A percentile compares a stretch with the other conserved stretches of the same genome.
Conservation (phyloP, 2,888 invertebrate species). For the Drosophila demipolita region DNA sequence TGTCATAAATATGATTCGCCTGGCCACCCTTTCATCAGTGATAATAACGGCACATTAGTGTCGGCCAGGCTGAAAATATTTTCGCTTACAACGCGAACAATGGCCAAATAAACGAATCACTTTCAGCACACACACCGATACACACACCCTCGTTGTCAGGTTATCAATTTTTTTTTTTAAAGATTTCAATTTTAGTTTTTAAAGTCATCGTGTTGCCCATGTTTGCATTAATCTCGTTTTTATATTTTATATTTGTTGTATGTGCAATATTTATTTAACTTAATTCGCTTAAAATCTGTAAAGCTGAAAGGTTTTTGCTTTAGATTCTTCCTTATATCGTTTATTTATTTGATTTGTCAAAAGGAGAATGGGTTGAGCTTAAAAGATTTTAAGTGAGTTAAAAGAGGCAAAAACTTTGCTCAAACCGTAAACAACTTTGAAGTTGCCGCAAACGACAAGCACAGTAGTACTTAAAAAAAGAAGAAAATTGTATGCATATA, state of each 20-base stretch:
- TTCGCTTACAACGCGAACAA: constrained; percentile 49
- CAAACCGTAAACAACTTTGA: not conserved
- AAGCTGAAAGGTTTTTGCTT: constrained; percentile 38
- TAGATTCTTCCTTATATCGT: constrained; percentile 13
- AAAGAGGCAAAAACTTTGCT: constrained; percentile 1
- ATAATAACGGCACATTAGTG: constrained; percentile 73
- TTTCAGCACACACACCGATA: constrained; percentile 15
- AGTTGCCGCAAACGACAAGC: not conserved
- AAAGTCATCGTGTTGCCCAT: constrained; percentile 48
- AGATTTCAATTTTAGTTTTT: constrained; percentile 33
- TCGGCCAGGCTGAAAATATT: constrained; percentile 45
- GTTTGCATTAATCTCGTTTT: constrained; percentile 3
- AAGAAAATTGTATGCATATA: not conserved
- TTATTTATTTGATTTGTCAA: constrained; percentile 37
- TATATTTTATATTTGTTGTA: constrained; percentile 37
- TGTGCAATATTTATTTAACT: constrained; percentile 66
- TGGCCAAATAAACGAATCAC: constrained; percentile 53
- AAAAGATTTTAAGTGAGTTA: constrained; percentile 38
- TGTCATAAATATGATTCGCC: constrained; percentile 59
- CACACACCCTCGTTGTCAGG: not conserved
- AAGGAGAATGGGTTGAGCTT: constrained; percentile 24
- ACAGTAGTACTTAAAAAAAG: not conserved
- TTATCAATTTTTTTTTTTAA: constrained; percentile 24
- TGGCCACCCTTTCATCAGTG: constrained; percentile 73
- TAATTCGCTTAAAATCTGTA: constrained; percentile 36